Conservation (phyloP, 2,113 vertebrate species). For the Marmota monax region DNA sequence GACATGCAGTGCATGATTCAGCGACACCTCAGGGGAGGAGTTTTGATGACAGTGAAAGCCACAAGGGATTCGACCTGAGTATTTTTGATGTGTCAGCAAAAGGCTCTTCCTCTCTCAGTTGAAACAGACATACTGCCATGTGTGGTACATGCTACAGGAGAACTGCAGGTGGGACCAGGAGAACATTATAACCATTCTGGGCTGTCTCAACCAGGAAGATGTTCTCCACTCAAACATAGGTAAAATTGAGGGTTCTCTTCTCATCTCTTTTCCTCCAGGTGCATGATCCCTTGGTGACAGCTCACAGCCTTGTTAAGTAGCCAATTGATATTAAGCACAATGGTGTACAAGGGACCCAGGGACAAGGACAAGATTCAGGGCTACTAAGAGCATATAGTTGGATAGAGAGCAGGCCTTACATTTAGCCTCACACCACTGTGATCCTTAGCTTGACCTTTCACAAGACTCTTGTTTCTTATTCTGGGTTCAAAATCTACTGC, state of each 20-base stretch:
- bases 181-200: neutral
- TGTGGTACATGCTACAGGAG: accelerated
- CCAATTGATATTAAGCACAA: neutral
- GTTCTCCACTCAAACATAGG: neutral
- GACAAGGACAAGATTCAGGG: accelerated
- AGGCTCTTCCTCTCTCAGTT: neutral
- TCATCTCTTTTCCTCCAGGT: neutral
- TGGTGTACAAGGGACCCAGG: neutral
- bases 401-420: neutral
- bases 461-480: neutral
- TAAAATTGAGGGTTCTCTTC: neutral
- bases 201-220: neutral
- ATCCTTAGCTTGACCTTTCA: neutral
- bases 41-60: constrained; percentile 21
- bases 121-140: neutral
- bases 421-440: neutral
- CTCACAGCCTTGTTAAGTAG: neutral
- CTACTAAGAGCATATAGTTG: neutral
- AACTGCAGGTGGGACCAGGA: neutral
- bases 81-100: neutral
- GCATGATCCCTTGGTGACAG: neutral
- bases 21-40: constrained; percentile 51
- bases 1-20: neutral
- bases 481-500: neutral
- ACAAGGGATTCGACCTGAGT: constrained; percentile 43